These are phyloP conservation scores for Bergia puertoricense DNA, from an alignment of 92 coral and sea anemone genomes.

Conservation along the genomic window DNA sequence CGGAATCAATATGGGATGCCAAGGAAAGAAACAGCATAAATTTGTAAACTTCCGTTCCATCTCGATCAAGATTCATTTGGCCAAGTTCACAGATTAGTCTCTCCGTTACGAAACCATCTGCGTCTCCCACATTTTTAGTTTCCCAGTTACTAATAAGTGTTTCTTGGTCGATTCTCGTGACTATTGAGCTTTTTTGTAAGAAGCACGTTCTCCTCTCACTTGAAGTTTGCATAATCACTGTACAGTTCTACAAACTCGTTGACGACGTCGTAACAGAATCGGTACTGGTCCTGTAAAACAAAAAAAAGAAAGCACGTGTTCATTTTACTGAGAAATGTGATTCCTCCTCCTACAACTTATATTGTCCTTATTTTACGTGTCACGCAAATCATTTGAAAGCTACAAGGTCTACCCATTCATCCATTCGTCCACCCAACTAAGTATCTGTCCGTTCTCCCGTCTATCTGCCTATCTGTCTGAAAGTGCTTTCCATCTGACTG, in stretches of 20 bases:
- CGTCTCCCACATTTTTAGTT: background rate
- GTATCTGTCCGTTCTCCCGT: background rate
- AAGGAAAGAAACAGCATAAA: background rate
- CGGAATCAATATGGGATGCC: background rate
- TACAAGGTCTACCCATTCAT: too few species aligned
- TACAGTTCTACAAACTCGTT: constrained; percentile 80
- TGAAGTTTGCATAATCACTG: constrained; percentile 85
- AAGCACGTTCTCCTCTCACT: constrained; percentile 4
- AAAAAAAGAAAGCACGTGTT: background rate
- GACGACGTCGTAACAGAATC: constrained; percentile 85
- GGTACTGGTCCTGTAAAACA: constrained; percentile 78
- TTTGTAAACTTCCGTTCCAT: background rate
- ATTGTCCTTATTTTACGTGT: too few species aligned
- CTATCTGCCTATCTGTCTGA: too few species aligned
- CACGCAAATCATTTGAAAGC: too few species aligned
- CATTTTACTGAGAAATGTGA: too few species aligned
- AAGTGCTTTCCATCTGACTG: too few species aligned
- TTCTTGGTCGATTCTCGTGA: background rate
- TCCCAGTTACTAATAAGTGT: background rate
- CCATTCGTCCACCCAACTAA: background rate
- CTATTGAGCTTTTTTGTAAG: background rate
- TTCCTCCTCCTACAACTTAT: too few species aligned
- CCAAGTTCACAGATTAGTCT: too few species aligned
- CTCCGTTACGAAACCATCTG: background rate
- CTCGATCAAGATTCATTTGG: background rate